phyloP scores from a whole-genome alignment of 2,113 vertebrate species.

The Xenopus laevis region DNA sequence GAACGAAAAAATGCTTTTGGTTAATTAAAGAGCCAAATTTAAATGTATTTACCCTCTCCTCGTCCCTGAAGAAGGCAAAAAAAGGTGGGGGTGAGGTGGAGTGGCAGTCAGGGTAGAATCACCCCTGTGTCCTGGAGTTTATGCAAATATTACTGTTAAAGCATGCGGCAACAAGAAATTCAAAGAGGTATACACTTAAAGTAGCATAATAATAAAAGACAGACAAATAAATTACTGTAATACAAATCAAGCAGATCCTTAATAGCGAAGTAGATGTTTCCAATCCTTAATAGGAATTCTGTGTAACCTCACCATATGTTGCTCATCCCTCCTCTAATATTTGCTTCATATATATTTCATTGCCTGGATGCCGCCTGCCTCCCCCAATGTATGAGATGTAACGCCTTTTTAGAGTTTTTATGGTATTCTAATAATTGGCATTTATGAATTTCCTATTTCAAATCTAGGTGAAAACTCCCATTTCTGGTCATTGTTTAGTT shows the following conservation, averaged over 20 bases:
- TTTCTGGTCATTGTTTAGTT: constrained; percentile 48
- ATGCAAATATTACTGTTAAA: too few species aligned
- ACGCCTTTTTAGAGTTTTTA: constrained; percentile 26
- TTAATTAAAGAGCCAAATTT: too few species aligned
- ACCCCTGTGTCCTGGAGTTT: too few species aligned
- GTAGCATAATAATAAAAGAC: constrained; percentile 3
- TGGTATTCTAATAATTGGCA: constrained; percentile 35
- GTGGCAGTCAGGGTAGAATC: too few species aligned
- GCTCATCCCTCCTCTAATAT: constrained; percentile 13
- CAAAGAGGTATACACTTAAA: too few species aligned
- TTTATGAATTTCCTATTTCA: constrained; percentile 47
- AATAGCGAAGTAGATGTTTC: neutral
- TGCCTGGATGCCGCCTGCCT: constrained; percentile 2
- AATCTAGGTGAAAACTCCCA: constrained; percentile 44
- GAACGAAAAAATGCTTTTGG: too few species aligned
- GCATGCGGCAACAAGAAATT: too few species aligned
- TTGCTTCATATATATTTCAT: neutral
- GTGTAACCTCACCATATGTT: constrained; percentile 10
- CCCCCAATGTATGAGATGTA: constrained; percentile 8
- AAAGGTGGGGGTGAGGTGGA: too few species aligned
- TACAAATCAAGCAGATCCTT: neutral
- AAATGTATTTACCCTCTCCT: too few species aligned
- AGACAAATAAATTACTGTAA: neutral
- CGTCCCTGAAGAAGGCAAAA: too few species aligned
- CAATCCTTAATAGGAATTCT: neutral